These are phyloP conservation scores for Macaria liturata DNA, from an alignment of 2,888 invertebrate genomes.

Conservation along the genomic window DNA sequence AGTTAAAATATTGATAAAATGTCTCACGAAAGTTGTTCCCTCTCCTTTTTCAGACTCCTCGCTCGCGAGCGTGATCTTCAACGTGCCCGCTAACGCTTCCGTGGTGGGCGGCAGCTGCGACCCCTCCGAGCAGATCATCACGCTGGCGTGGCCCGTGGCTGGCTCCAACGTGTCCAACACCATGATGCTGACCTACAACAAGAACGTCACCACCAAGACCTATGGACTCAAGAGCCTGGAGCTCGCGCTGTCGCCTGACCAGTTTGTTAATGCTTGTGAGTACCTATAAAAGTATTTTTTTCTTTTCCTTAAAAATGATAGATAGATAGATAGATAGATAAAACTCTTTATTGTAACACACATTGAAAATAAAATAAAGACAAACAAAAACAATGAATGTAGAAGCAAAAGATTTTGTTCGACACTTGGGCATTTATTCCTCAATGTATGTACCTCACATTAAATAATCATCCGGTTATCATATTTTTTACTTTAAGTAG, in stretches of 20 bases:
- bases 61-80: conserved; percentile 47
- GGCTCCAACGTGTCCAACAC: conserved; percentile 44
- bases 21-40: too few species aligned
- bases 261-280: conserved; percentile 70
- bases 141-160: conserved; percentile 47
- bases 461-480: too few species aligned
- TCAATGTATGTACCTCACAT: too few species aligned
- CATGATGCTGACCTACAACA: conserved; percentile 55
- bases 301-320: too few species aligned
- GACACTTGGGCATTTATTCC: too few species aligned
- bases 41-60: conserved; percentile 45
- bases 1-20: too few species aligned
- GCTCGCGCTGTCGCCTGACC: conserved; percentile 58
- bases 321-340: too few species aligned
- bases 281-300: conserved; percentile 20
- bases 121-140: conserved; percentile 51
- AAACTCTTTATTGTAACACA: too few species aligned
- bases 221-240: conserved; percentile 58
- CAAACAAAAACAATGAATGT: too few species aligned
- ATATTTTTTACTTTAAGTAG: too few species aligned
- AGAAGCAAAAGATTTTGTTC: too few species aligned
- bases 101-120: conserved; percentile 57
- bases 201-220: conserved; percentile 59
- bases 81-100: conserved; percentile 60
- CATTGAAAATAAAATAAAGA: too few species aligned